phyloP scores from a whole-genome alignment of 2,888 invertebrate species.

The Troides aeacus region DNA sequence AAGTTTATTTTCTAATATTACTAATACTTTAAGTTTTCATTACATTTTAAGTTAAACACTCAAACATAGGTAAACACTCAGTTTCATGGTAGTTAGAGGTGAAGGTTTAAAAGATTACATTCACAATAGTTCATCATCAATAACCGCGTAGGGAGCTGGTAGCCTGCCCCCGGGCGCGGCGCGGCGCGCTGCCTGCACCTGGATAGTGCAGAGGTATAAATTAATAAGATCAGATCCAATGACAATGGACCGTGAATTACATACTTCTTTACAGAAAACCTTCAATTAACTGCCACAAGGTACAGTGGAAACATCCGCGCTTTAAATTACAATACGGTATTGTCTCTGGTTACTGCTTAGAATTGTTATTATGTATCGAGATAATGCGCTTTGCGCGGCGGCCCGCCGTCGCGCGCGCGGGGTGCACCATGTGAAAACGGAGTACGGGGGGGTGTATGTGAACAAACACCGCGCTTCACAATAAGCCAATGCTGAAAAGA shows the following conservation, averaged over 20 bases:
- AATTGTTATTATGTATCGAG: background rate
- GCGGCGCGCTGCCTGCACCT: conserved; percentile 13
- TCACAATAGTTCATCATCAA: background rate
- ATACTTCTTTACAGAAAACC: background rate
- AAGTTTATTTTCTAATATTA: background rate
- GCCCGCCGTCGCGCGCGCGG: conserved; percentile 6
- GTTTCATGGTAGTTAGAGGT: background rate
- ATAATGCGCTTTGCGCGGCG: conserved; percentile 7
- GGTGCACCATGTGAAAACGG: conserved; percentile 6
- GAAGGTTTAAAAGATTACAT: background rate
- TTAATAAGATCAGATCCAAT: conserved; percentile 7
- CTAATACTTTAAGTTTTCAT: background rate
- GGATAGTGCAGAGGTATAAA: conserved; percentile 14
- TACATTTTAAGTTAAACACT: background rate
- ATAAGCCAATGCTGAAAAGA: conserved; percentile 29
- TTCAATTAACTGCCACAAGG: too few relatives aligned
- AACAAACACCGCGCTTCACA: conserved; percentile 29
- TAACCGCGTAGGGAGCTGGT: background rate
- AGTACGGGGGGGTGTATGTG: background rate
- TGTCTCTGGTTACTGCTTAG: too few relatives aligned
- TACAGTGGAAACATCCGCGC: too few relatives aligned
- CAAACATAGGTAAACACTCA: background rate
- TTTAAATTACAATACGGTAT: too few relatives aligned
- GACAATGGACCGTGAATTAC: conserved; percentile 4
- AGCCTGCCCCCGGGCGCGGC: background rate